Evolutionary conservation across 1,140 invertebrate species (phyloP), one percentile per base, ranked within the genome.

Genomic region (Drosophila guanche): DNA sequence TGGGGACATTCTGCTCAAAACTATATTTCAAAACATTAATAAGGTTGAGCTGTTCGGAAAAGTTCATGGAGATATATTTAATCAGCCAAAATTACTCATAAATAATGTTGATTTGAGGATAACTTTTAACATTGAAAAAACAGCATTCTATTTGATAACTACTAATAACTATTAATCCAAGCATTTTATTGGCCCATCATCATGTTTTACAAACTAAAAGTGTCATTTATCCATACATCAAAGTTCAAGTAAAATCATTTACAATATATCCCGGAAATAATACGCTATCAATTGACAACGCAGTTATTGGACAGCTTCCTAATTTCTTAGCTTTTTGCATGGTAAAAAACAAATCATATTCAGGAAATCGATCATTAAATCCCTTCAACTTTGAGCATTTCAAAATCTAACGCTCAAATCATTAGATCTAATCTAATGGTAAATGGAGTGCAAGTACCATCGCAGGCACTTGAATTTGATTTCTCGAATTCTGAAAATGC

Each of bases 191-290:
- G 14, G 25, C 42, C 6, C 42, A 56, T 45, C 16, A 37, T 46
- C 42, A 46, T 8, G 54, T 46, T 29, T 20, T 29, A 45, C 25
- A 56, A 56, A 29, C 41, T n/a, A 54, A 37, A 56, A 33, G 46
- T 46, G 53, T 41, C 14, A 43, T 55, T 4, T 16, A 7, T n/a
- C 4, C 4, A 43, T 43, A 16, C 41, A 43, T 6, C 41, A 43
- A 43, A 43, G 41, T 43, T 43, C n/a, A 55, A 27, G n/a, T 55
- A 5, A 55, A 43, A 14, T 42, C 40, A 10, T 54, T 54, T 25
- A 43, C 52, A 42, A 41, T 43, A 41, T 43, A 54, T 10, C 52
- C 52, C 1, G 52, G 52, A 5, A 54, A 25, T 7, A 42, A 54
- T 25, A 54, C 41, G n/a, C n/a, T 43, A 16, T 43, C 41, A 5